Base-by-base conservation (phyloP, 1,140 invertebrate species). In the Parapsyche elsis region DNA sequence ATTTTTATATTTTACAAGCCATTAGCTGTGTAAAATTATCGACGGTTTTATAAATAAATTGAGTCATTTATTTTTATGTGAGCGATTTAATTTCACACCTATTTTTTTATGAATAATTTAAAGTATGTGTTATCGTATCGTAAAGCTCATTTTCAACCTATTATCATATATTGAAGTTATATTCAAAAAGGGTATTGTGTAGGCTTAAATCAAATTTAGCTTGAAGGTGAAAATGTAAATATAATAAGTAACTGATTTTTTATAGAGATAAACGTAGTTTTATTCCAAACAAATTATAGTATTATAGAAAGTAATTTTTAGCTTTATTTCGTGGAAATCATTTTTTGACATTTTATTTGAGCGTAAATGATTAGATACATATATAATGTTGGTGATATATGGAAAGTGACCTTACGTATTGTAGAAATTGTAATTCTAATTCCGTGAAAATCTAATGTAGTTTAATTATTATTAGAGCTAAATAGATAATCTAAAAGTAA, bases 71-170 rank as follows among this genome's bases (percentile, higher is more conserved):
- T 21, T 61, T 61, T 61, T 61, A 61, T 61, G 57, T 61, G 16
- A 21, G 57, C 21, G 16, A 19, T 21, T 61, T 61, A 61, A 61
- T 61, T 61, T 61, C 57, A 21, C 21, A 21, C 21, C 57, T 21
- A 21, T 61, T 61, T 61, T 57, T 61, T 19, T 21, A 61, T 61
- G 57, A 61, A 61, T 61, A 61, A 61, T 61, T 61, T 61, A 19
- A 57, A 38, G 57, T 9, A 19, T 9, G 30, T 38, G 30, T 38
- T 19, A 21, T 9, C 57, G 21, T 61, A 61, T 61, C 16, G 19
- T 38, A 38, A 5, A 61, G 10, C 21, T 9, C 1, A 19, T 16
- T 21, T 61, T 19, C 10, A 61, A 21, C 9, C 57, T 5, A 61
- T 61, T 61, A 61, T 61, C 57, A 9, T 21, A 9, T 12, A n/a